Evolutionary conservation across 2,113 vertebrate species (phyloP), one percentile per base, ranked within the genome.

Genomic region (Ellobius talpinus): DNA sequence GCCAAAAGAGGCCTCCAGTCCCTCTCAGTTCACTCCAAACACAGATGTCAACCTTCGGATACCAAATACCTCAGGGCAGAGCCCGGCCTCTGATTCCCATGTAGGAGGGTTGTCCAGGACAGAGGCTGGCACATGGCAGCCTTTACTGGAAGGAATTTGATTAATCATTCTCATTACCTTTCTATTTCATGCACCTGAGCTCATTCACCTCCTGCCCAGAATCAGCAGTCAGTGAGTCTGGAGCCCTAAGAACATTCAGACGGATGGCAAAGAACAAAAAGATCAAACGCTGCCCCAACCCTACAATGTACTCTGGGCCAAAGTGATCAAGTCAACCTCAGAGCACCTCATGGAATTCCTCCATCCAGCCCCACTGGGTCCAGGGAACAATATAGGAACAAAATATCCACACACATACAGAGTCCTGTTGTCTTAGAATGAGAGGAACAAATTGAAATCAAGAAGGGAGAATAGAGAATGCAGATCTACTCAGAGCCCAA

Each of bases 141-240:
- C 95, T 94, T 94, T 92, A 96, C 95, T 95, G 87, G 96, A 97
- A 98, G 96, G 77, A 98, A 98, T 98, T 97, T 97, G 97, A 98
- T 98, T 98, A 97, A 98, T 98, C 95, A 94, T 97, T 96, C 97
- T 97, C 96, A 98, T 98, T 98, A 97, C 95, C 96, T 98, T 97
- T 96, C 97, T 96, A 97, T 98, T 98, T 91, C 79, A 52, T 61
- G 95, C 98, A 98, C 98, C 98, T 98, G 98, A 97, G 98, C 98
- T 97, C 96, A 91, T 73, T 74, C 47, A 94, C 58, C 36, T 87
- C 96, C 84, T 78, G 93, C 93, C 95, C 96, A 97, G 93, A 96
- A 96, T 42, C 74, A 85, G 91, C 73, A 97, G 77, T 79, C 66
- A 39, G 39, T 70, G 79, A 88, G 61, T 98, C 88, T n/a, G 36